These are phyloP conservation scores for Vultur gryphus DNA, from an alignment of 2,797 vertebrate species.

Conservation along the genomic window DNA sequence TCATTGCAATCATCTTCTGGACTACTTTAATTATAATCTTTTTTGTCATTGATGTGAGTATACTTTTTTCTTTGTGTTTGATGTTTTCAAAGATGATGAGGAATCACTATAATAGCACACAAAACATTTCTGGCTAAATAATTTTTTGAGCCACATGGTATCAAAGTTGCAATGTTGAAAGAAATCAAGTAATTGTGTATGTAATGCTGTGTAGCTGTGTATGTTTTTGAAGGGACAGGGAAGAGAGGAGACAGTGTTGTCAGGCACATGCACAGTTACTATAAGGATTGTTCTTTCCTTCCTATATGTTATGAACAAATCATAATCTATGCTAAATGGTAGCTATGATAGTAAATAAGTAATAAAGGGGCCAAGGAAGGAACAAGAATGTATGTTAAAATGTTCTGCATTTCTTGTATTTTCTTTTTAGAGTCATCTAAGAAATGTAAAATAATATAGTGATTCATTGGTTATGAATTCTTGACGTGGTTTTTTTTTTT, in stretches of 20 bases:
- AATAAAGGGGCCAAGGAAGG: background rate
- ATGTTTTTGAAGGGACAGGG: background rate
- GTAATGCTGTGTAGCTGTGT: background rate
- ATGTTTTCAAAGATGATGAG: background rate
- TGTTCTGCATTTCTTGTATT: background rate
- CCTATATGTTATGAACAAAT: background rate
- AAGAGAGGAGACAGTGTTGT: background rate
- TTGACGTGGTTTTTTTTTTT: background rate
- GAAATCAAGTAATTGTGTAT: background rate
- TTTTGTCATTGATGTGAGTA: constrained; percentile 83
- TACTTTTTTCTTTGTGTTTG: background rate
- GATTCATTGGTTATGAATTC: background rate
- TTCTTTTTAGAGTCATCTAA: background rate
- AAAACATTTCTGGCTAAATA: background rate
- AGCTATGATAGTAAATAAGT: background rate
- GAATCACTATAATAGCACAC: background rate
- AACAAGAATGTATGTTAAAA: background rate
- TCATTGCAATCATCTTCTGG: constrained; percentile 82
- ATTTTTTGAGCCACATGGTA: background rate
- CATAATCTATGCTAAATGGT: background rate
- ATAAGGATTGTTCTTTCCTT: background rate
- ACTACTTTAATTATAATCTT: constrained; percentile 78
- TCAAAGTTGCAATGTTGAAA: background rate
- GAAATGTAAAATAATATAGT: background rate
- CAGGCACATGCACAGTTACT: background rate